A percentile compares a stretch with the other conserved stretches of the same genome.
Conservation (phyloP, 2,113 vertebrate genomes). For the Taxidea taxus region DNA sequence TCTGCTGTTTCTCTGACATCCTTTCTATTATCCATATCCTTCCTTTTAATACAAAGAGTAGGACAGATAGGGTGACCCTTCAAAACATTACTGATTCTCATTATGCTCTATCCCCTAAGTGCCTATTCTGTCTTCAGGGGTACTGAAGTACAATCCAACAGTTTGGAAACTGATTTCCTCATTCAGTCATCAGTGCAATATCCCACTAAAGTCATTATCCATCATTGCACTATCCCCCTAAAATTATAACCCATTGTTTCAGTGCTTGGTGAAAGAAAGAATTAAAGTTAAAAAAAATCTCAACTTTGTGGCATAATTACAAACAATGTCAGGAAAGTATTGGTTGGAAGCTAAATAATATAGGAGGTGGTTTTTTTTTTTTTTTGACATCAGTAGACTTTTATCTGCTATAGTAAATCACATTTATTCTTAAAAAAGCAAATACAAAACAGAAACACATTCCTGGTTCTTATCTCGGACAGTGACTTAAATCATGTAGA, state of each 20-base stretch:
- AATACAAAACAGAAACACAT: background rate
- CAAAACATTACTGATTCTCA: background rate
- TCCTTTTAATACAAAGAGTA: background rate
- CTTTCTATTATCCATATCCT: background rate
- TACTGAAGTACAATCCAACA: background rate
- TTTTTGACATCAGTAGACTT: background rate
- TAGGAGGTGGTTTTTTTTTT: background rate
- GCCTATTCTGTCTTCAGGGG: background rate
- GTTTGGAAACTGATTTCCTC: background rate
- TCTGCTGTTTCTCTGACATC: background rate
- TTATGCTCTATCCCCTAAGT: accelerated
- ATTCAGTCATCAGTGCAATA: background rate
- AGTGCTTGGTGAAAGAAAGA: background rate
- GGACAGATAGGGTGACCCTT: background rate
- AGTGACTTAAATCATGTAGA: constrained; percentile 6
- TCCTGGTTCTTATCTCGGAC: constrained; percentile 8
- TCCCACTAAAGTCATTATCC: background rate
- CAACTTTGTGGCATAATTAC: background rate
- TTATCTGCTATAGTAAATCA: background rate
- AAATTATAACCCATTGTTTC: background rate
- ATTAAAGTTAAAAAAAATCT: background rate
- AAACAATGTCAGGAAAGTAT: background rate
- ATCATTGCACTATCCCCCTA: too few species aligned
- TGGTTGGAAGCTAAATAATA: background rate
- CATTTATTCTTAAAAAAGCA: background rate